Evolutionary conservation across 1,140 invertebrate species (phyloP).

Genomic region (Drosophila sechellia): DNA sequence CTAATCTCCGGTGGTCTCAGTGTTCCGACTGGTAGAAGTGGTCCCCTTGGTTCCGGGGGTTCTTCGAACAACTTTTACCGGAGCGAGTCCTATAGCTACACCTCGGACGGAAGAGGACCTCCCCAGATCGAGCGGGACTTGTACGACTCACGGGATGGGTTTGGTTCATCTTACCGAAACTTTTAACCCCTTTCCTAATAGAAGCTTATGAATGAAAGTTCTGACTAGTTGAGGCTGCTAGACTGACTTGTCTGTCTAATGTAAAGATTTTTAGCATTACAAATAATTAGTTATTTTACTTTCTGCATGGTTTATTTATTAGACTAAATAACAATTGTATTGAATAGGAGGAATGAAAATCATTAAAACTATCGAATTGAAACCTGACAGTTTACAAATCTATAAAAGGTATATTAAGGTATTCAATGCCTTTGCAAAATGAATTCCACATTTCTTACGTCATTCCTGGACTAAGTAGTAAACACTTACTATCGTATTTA

Average conservation of each 20-base stretch:
- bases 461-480: neutral
- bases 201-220: too few species aligned
- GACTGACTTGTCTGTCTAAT: neutral
- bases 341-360: too few species aligned
- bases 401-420: too few species aligned
- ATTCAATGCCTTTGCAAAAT: neutral
- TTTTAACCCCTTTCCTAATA: conserved; percentile 24
- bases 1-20: neutral
- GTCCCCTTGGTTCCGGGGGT: neutral
- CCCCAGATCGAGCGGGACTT: conserved; percentile 47
- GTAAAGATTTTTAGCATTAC: neutral
- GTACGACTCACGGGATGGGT: conserved; percentile 57
- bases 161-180: conserved; percentile 13
- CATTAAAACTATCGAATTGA: neutral
- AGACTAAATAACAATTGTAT: neutral
- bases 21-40: neutral
- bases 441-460: conserved; percentile 11
- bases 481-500: conserved; percentile 17
- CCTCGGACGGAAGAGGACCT: conserved; percentile 53
- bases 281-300: conserved; percentile 24
- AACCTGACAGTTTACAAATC: too few species aligned
- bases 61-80: conserved; percentile 49
- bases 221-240: conserved; percentile 12
- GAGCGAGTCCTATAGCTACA: conserved; percentile 56
- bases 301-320: neutral